These are phyloP conservation scores for Hyles lineata DNA, from an alignment of 2,888 invertebrate species.

Conservation along the genomic window DNA sequence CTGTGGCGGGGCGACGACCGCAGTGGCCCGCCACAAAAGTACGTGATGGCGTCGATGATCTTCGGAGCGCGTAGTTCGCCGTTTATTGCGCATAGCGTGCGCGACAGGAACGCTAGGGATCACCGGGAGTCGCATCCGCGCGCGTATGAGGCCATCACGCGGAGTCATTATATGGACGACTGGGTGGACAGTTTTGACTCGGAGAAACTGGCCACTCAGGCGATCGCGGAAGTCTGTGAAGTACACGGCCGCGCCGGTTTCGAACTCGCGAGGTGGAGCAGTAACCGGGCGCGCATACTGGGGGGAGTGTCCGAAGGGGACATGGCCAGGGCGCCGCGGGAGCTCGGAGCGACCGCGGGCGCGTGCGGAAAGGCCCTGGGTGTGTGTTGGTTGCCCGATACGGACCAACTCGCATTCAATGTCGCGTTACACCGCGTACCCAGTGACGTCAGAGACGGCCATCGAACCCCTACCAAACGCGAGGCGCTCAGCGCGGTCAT, in stretches of 20 bases:
- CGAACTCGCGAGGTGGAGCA: neutral
- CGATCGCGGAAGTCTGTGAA: neutral
- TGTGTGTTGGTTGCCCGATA: neutral
- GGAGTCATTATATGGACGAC: neutral
- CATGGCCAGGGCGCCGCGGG: neutral
- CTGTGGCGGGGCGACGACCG: neutral
- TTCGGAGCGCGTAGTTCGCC: no score
- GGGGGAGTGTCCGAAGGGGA: neutral
- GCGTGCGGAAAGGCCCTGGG: neutral
- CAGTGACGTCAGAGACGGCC: neutral
- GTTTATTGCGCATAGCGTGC: neutral
- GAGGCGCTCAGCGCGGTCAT: neutral
- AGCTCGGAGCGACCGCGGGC: neutral
- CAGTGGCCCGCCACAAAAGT: neutral
- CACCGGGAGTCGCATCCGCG: neutral
- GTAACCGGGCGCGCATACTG: neutral
- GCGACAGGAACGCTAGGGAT: neutral
- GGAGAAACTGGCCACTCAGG: neutral
- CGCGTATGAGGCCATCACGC: neutral
- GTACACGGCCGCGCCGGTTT: neutral
- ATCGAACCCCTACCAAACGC: neutral
- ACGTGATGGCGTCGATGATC: no score
- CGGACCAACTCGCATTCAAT: neutral
- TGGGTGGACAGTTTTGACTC: neutral
- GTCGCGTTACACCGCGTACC: neutral